Percentiles rank a stretch among this genome's conserved stretches.
phyloP scores from a whole-genome alignment of 2,888 invertebrate genomes.

The Tenthredo mesomela region DNA sequence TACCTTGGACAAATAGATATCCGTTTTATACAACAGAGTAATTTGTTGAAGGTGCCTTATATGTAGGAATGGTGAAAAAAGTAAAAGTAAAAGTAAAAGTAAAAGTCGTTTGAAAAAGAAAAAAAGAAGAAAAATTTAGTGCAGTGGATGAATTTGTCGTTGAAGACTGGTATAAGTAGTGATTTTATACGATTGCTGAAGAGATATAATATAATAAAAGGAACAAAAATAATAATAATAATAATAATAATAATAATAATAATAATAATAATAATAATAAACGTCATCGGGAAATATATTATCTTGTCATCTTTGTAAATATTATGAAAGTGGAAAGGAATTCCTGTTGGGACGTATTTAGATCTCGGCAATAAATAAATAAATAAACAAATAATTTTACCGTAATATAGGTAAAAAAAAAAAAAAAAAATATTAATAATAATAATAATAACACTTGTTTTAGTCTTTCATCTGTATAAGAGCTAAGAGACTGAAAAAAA shows the following conservation, averaged over 20 bases:
- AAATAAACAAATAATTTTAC: constrained; percentile 66
- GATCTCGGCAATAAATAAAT: constrained; percentile 64
- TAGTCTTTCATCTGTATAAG: constrained; percentile 27
- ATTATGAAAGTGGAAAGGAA: constrained; percentile 58
- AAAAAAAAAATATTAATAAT: no score
- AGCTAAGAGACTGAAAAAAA: background rate
- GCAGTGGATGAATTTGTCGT: constrained; percentile 63
- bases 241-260: no score
- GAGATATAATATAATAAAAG: background rate
- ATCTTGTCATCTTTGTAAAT: constrained; percentile 70
- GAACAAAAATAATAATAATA: no score
- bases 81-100: background rate
- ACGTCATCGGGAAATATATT: constrained; percentile 51
- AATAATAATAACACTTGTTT: constrained; percentile 23
- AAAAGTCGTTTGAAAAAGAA: constrained; percentile 59
- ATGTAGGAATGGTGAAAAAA: constrained; percentile 66
- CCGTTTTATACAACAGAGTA: constrained; percentile 67
- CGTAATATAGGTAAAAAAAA: constrained; percentile 52
- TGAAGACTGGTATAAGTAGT: constrained; percentile 59
- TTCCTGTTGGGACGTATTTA: constrained; percentile 64
- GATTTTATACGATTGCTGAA: constrained; percentile 62
- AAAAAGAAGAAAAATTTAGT: constrained; percentile 61
- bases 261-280: no score
- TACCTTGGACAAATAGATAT: background rate
- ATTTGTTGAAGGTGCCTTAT: constrained; percentile 78